phyloP scores from a whole-genome alignment of 2,888 invertebrate species.

The Keiferia lycopersicella region DNA sequence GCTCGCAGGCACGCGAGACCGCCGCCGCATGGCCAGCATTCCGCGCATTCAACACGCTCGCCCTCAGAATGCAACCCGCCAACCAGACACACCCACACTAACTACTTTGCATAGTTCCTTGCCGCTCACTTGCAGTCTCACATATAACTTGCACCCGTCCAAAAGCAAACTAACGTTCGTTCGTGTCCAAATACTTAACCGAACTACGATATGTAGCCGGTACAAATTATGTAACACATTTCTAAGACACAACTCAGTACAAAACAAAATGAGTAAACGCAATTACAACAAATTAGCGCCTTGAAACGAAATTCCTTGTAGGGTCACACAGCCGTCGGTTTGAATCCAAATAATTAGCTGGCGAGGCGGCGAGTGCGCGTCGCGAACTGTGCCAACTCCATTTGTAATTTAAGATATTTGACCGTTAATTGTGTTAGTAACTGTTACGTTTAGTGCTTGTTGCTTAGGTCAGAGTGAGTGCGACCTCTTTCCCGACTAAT shows the following conservation, averaged over 20 bases:
- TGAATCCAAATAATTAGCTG: conserved; percentile 70
- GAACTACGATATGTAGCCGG: neutral
- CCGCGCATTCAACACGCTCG: conserved; percentile 69
- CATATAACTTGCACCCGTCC: conserved; percentile 29
- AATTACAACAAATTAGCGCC: conserved; percentile 53
- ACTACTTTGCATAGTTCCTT: conserved; percentile 68
- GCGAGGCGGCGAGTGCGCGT: conserved; percentile 67
- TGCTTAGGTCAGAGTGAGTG: conserved; percentile 61
- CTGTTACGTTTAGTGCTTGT: conserved; percentile 74
- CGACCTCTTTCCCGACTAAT: conserved; percentile 52
- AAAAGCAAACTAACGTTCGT: conserved; percentile 29
- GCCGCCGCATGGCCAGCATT: conserved; percentile 62
- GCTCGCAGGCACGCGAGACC: conserved; percentile 45
- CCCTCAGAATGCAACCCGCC: conserved; percentile 72
- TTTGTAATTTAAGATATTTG: conserved; percentile 76
- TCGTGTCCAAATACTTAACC: conserved; percentile 28
- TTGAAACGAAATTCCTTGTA: conserved; percentile 59
- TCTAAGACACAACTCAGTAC: conserved; percentile 36
- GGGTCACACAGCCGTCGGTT: conserved; percentile 60
- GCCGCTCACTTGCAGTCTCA: conserved; percentile 49
- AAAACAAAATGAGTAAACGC: conserved; percentile 51
- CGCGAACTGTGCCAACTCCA: conserved; percentile 69
- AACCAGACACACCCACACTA: conserved; percentile 61
- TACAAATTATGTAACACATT: conserved; percentile 37
- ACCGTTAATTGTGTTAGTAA: conserved; percentile 74